A percentile compares a stretch with the other conserved stretches of the same genome.
phyloP scores from a whole-genome alignment of 2,888 invertebrate genomes.

The Colletes collaris region DNA sequence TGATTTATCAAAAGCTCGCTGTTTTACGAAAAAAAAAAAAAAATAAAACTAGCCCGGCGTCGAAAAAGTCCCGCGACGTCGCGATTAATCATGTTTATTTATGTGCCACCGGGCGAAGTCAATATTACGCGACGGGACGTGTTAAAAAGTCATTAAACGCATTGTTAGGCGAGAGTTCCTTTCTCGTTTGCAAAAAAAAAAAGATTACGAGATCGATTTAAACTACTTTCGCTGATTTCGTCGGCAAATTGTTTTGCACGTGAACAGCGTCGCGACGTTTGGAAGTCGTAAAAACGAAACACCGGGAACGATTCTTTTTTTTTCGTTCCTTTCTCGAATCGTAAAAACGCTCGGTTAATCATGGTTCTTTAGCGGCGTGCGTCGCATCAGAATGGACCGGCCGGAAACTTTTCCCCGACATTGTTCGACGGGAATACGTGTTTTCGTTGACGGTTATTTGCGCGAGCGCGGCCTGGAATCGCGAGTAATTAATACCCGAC shows the following conservation, averaged over 20 bases:
- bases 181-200: too few relatives aligned
- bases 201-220: too few relatives aligned
- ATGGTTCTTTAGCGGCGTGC: slow-evolving; percentile 5
- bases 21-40: slow-evolving; percentile 33
- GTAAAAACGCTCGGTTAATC: slow-evolving; percentile 20
- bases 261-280: too few relatives aligned
- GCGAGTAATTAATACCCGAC: slow-evolving; percentile 47
- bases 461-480: neutral
- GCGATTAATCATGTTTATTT: slow-evolving; percentile 54
- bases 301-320: neutral
- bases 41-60: slow-evolving; percentile 12
- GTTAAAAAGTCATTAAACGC: neutral
- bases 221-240: too few relatives aligned
- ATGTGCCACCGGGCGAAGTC: slow-evolving; percentile 30
- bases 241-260: too few relatives aligned
- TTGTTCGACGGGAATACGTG: slow-evolving; percentile 19
- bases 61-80: slow-evolving; percentile 34
- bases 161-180: too few relatives aligned
- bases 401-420: slow-evolving; percentile 18
- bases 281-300: neutral
- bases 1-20: slow-evolving; percentile 42
- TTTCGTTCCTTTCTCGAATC: neutral
- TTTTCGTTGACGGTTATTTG: slow-evolving; percentile 38
- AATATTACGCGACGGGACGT: slow-evolving; percentile 33
- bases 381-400: neutral